phyloP scores from a whole-genome alignment of 92 coral and sea anemone genomes.

The Isaurus tuberculatus region DNA sequence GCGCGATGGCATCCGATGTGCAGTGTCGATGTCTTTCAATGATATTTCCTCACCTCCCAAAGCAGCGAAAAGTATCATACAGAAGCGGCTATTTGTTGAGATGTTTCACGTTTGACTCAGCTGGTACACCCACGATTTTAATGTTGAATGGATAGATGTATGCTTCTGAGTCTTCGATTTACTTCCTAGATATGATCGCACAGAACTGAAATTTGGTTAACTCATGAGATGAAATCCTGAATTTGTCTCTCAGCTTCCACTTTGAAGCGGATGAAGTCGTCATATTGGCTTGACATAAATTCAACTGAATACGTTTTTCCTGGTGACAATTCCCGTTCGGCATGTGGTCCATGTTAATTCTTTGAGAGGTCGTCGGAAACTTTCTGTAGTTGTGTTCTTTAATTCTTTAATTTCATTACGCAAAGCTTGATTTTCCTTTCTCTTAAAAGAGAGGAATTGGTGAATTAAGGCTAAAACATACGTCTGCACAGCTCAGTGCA shows the following conservation, averaged over 20 bases:
- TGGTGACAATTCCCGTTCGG: neutral
- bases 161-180: neutral
- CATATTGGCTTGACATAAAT: neutral
- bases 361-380: neutral
- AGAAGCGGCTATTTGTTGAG: neutral
- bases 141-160: neutral
- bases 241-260: neutral
- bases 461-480: no score
- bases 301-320: neutral
- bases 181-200: neutral
- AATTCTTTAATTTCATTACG: neutral
- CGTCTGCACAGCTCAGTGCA: no score
- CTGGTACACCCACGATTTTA: neutral
- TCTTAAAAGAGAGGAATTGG: no score
- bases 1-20: slow-evolving; percentile 48
- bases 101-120: neutral
- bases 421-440: no score
- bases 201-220: neutral
- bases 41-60: neutral
- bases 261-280: neutral
- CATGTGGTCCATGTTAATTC: neutral
- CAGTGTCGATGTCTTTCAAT: slow-evolving; percentile 46
- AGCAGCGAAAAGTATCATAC: neutral
- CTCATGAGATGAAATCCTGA: neutral
- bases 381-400: neutral